Percentiles rank a stretch among this genome's conserved stretches.
phyloP scores from a whole-genome alignment of 2,888 invertebrate species.

The Pediacus dermestoides region DNA sequence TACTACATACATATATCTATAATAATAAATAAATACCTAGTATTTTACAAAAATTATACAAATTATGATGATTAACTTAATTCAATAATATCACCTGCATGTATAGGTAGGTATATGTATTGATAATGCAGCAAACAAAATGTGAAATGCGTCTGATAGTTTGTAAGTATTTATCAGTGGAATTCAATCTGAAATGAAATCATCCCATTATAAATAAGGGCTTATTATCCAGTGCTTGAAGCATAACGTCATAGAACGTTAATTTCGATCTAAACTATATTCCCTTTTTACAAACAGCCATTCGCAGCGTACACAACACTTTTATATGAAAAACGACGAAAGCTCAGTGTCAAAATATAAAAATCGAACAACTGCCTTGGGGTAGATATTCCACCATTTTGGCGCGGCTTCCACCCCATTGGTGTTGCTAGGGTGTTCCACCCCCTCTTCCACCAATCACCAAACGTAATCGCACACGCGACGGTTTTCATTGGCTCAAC shows the following conservation, averaged over 20 bases:
- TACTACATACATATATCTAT: no score
- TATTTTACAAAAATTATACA: no score
- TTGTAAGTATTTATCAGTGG: no score
- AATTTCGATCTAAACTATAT: constrained; percentile 22
- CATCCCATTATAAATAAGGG: constrained; percentile 27
- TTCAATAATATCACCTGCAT: no score
- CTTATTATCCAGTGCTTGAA: constrained; percentile 24
- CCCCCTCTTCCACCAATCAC: constrained; percentile 44
- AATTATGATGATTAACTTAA: no score
- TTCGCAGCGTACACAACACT: constrained; percentile 38
- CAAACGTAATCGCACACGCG: constrained; percentile 35
- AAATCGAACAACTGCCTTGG: constrained; percentile 49
- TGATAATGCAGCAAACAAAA: no score
- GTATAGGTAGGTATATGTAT: no score
- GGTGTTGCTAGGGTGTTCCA: constrained; percentile 49
- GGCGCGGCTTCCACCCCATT: constrained; percentile 41
- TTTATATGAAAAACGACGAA: constrained; percentile 42
- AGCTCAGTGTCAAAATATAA: constrained; percentile 48
- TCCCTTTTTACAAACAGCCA: constrained; percentile 15
- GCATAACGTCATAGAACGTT: constrained; percentile 23
- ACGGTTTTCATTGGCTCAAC: constrained; percentile 36
- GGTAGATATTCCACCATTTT: constrained; percentile 48
- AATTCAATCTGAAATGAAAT: constrained; percentile 19
- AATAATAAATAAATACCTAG: no score
- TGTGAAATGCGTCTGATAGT: no score